Conservation (phyloP, 1,140 invertebrate genomes). For the Neotoxoptera formosana region DNA sequence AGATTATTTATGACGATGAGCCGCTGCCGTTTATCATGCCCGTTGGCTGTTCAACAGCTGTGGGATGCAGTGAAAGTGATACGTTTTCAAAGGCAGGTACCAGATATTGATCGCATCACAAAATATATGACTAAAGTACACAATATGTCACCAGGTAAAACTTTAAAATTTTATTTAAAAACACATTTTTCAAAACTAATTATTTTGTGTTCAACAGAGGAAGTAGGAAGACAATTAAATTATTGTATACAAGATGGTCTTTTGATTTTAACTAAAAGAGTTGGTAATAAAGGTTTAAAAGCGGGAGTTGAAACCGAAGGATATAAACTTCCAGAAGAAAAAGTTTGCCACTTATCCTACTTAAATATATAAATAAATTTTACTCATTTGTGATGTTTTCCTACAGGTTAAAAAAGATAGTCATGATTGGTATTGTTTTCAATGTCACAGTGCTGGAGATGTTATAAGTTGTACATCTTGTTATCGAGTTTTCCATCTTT, state of each 20-base stretch:
- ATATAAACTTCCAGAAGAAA: slow-evolving; percentile 66
- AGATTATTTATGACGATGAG: slow-evolving; percentile 63
- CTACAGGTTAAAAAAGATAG: slow-evolving; percentile 60
- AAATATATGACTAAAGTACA: slow-evolving; percentile 60
- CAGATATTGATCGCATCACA: slow-evolving; percentile 63
- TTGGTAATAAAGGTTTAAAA: slow-evolving; percentile 68
- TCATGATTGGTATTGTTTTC: slow-evolving; percentile 82
- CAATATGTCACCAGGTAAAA: slow-evolving; percentile 60
- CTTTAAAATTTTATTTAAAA: background rate
- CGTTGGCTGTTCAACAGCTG: slow-evolving; percentile 64
- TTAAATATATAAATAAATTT: slow-evolving; percentile 14
- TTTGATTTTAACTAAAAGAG: slow-evolving; percentile 65
- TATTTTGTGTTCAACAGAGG: slow-evolving; percentile 62
- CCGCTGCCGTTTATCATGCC: slow-evolving; percentile 62
- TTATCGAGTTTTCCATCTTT: slow-evolving; percentile 73
- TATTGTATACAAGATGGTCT: slow-evolving; percentile 68
- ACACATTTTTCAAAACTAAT: slow-evolving; percentile 12
- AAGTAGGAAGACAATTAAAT: slow-evolving; percentile 66
- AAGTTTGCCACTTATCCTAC: slow-evolving; percentile 61
- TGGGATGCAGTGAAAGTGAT: slow-evolving; percentile 68
- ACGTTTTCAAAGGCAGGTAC: slow-evolving; percentile 68
- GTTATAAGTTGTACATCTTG: slow-evolving; percentile 73
- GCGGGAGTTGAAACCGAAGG: slow-evolving; percentile 69
- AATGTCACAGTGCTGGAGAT: slow-evolving; percentile 75
- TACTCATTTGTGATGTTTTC: background rate